phyloP scores from a whole-genome alignment of 2,888 invertebrate genomes.

The Anarsia innoxiella region DNA sequence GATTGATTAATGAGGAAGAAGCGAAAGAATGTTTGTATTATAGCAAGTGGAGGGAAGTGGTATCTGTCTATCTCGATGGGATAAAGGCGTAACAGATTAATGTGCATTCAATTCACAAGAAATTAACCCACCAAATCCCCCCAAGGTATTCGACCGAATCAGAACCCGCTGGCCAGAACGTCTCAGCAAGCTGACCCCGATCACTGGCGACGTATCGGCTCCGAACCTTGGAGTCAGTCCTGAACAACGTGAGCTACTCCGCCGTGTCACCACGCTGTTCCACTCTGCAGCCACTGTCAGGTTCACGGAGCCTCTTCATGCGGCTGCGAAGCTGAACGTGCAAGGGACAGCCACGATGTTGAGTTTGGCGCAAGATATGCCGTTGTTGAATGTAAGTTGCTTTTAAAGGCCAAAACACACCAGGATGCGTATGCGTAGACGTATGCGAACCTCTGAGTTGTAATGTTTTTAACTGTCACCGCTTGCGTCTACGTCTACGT shows the following conservation, averaged over 20 bases:
- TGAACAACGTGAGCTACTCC: slow-evolving; percentile 77
- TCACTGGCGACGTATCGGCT: slow-evolving; percentile 85
- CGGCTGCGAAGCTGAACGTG: slow-evolving; percentile 92
- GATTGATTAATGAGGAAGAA: no score
- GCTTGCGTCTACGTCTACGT: no score
- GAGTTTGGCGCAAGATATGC: slow-evolving; percentile 88
- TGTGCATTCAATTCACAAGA: no score
- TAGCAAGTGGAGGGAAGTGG: no score
- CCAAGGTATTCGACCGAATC: slow-evolving; percentile 81
- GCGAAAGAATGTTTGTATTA: no score
- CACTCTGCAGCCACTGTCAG: slow-evolving; percentile 97
- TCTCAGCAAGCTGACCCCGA: slow-evolving; percentile 79
- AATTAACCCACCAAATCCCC: no score
- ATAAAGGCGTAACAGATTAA: no score
- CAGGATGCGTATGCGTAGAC: no score
- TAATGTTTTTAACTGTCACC: no score
- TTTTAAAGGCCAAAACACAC: no score
- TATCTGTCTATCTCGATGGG: no score
- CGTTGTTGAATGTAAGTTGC: slow-evolving; percentile 77
- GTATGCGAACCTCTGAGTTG: no score
- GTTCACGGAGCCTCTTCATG: slow-evolving; percentile 93
- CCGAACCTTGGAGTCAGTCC: slow-evolving; percentile 81
- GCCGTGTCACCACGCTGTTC: slow-evolving; percentile 88
- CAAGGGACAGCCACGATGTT: slow-evolving; percentile 90
- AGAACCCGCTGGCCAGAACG: slow-evolving; percentile 77